A percentile compares a stretch with the other conserved stretches of the same genome.
phyloP scores from a whole-genome alignment of 2,888 invertebrate species.

The Tortrix viridana region DNA sequence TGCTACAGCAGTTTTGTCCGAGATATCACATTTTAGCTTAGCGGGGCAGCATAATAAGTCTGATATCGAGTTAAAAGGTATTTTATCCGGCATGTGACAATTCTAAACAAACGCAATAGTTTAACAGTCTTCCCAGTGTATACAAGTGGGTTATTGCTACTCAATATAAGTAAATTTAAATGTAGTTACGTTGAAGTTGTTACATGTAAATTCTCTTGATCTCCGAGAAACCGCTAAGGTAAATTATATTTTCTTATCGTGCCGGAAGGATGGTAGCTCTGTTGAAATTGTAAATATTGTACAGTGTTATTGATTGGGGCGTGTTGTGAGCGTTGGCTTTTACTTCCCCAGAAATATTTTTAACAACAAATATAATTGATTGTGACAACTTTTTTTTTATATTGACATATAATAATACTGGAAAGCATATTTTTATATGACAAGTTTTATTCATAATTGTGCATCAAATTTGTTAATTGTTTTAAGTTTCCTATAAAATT shows the following conservation, averaged over 20 bases:
- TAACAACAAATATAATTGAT: neutral
- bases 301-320: constrained; percentile 68
- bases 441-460: too few species aligned
- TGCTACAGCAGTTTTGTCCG: too few species aligned
- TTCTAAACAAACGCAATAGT: neutral
- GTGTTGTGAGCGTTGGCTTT: constrained; percentile 5
- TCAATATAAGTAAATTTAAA: constrained; percentile 47
- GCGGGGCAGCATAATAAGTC: too few species aligned
- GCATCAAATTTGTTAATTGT: too few species aligned
- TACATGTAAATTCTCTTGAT: constrained; percentile 30
- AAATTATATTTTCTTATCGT: constrained; percentile 79
- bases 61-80: too few species aligned
- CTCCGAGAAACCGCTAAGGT: constrained; percentile 38
- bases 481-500: too few species aligned
- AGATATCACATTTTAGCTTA: too few species aligned
- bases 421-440: too few species aligned
- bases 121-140: constrained; percentile 25
- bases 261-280: constrained; percentile 53
- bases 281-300: constrained; percentile 71
- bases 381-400: neutral
- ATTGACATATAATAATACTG: too few species aligned
- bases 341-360: constrained; percentile 5
- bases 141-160: constrained; percentile 61
- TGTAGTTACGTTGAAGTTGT: constrained; percentile 50
- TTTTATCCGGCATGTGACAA: neutral